Conservation (phyloP, 2,113 vertebrate species). For the Vulpes ferrilata region DNA sequence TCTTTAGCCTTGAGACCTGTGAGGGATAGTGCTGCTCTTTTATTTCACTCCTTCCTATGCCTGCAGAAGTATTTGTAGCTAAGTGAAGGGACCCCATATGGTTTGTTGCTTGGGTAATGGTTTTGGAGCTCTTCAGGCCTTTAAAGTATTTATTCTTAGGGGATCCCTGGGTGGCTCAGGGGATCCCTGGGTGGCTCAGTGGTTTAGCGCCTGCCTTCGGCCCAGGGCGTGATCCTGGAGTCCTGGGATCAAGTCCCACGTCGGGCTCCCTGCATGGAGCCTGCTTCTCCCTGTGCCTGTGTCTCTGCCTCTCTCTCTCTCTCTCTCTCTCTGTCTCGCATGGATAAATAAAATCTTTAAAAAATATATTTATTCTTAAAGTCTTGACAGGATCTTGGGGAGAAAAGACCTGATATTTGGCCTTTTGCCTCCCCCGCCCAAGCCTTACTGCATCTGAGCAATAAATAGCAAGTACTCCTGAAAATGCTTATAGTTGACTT, state of each 20-base stretch:
- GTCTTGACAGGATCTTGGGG: slow-evolving; percentile 21
- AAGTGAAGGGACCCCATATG: slow-evolving; percentile 4
- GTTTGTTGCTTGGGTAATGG: slow-evolving; percentile 40
- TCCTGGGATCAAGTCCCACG: too few relatives aligned
- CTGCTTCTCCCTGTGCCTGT: too few relatives aligned
- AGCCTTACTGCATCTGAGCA: background rate
- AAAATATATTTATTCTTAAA: slow-evolving; percentile 31
- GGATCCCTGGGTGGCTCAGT: too few relatives aligned
- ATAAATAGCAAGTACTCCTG: slow-evolving; percentile 64
- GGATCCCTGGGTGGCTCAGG: too few relatives aligned
- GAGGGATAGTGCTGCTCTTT: background rate
- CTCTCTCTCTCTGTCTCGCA: too few relatives aligned
- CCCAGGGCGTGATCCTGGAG: too few relatives aligned
- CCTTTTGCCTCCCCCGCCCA: background rate
- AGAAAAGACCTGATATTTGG: background rate
- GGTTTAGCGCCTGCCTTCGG: too few relatives aligned
- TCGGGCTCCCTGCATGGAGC: too few relatives aligned
- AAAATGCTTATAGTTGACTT: slow-evolving; percentile 64
- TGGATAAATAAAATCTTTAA: too few relatives aligned
- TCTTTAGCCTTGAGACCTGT: background rate
- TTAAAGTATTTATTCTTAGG: slow-evolving; percentile 49
- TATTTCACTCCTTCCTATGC: background rate
- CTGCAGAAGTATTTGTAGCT: slow-evolving; percentile 24
- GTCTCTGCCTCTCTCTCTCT: too few relatives aligned
- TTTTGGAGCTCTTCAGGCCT: slow-evolving; percentile 45